Percentiles rank a stretch among this genome's conserved stretches.
These are phyloP conservation scores for Esperia sulphurella DNA, from an alignment of 2,888 invertebrate species.

Conservation along the genomic window DNA sequence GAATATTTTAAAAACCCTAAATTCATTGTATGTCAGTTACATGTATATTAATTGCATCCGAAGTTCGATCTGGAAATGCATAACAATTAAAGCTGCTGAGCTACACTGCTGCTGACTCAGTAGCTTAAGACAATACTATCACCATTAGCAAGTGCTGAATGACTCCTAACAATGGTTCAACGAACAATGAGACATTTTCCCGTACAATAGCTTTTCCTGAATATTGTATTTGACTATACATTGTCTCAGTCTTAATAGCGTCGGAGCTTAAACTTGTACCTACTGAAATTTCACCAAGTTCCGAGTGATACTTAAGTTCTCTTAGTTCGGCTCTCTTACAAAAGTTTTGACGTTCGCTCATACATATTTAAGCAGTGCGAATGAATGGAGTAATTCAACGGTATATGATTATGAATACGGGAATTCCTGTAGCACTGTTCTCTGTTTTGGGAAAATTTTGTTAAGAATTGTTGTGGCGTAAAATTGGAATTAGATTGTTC, in stretches of 20 bases:
- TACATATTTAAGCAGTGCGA: slow-evolving; percentile 53
- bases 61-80: slow-evolving; percentile 17
- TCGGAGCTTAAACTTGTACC: slow-evolving; percentile 45
- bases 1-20: no score
- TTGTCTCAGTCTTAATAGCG: slow-evolving; percentile 51
- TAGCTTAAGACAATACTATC: slow-evolving; percentile 62
- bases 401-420: slow-evolving; percentile 25
- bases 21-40: no score
- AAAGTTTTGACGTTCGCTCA: slow-evolving; percentile 49
- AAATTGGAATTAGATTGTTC: slow-evolving; percentile 25
- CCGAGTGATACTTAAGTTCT: slow-evolving; percentile 39
- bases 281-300: slow-evolving; percentile 47
- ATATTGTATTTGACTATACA: slow-evolving; percentile 70
- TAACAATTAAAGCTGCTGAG: slow-evolving; percentile 28
- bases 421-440: neutral
- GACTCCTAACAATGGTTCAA: slow-evolving; percentile 48
- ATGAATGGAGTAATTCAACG: slow-evolving; percentile 40
- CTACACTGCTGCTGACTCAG: slow-evolving; percentile 42
- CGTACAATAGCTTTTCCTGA: slow-evolving; percentile 68
- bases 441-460: slow-evolving; percentile 1
- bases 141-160: slow-evolving; percentile 69
- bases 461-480: slow-evolving; percentile 18
- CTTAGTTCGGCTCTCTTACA: slow-evolving; percentile 30
- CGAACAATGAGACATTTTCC: slow-evolving; percentile 70
- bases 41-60: no score